phyloP scores from a whole-genome alignment of 2,797 vertebrate genomes.

The Sebastes cheni region DNA sequence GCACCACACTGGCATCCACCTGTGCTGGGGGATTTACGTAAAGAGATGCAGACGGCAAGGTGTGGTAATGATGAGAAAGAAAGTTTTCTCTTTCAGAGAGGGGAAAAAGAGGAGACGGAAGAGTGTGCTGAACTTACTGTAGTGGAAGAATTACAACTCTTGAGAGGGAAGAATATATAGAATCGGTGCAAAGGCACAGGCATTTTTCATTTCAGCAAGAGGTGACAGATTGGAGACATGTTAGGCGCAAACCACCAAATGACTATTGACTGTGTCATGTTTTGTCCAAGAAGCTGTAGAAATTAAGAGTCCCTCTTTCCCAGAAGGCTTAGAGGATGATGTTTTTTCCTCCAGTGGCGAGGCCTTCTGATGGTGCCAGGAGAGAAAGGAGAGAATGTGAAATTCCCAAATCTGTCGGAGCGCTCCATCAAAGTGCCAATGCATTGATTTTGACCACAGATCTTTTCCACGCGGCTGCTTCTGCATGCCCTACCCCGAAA shows the following conservation, averaged over 20 bases:
- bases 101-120: neutral
- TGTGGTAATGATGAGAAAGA: conserved; percentile 43
- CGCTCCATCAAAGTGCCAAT: conserved; percentile 83
- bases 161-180: neutral
- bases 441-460: conserved; percentile 84
- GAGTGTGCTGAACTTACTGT: neutral
- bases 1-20: conserved; percentile 68
- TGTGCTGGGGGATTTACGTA: conserved; percentile 55
- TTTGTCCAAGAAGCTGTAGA: conserved; percentile 39
- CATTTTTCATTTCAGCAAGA: neutral
- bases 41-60: conserved; percentile 47
- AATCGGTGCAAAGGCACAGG: neutral
- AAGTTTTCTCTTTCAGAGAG: conserved; percentile 53
- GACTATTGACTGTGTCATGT: conserved; percentile 55
- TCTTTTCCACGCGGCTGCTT: conserved; percentile 74
- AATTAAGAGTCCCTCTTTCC: conserved; percentile 50
- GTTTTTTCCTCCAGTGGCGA: conserved; percentile 49
- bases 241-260: conserved; percentile 39
- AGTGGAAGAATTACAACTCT: neutral
- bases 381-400: conserved; percentile 56
- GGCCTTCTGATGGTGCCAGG: conserved; percentile 47
- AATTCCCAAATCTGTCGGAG: conserved; percentile 78
- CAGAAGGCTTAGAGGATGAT: conserved; percentile 53
- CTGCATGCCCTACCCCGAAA: conserved; percentile 48
- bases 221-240: conserved; percentile 10